phyloP scores from a whole-genome alignment of 2,113 vertebrate genomes.

The Nothocercus julius region DNA sequence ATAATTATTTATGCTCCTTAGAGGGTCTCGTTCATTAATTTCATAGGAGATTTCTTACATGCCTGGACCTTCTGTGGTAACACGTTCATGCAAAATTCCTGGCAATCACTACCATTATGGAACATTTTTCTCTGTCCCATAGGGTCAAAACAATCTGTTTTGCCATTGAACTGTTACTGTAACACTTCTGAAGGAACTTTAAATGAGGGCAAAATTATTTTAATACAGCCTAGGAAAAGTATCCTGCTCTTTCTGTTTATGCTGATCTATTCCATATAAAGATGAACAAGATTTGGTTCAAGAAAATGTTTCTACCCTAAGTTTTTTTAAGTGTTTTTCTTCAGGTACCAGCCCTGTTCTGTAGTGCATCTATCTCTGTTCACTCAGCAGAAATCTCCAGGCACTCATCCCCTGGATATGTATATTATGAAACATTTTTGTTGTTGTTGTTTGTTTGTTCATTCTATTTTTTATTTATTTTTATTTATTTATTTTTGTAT shows the following conservation, averaged over 20 bases:
- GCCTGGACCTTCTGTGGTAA: neutral
- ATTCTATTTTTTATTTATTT: neutral
- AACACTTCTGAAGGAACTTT: neutral
- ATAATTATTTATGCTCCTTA: neutral
- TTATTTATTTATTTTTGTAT: too few species aligned
- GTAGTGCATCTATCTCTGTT: neutral
- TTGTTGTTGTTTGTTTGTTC: neutral
- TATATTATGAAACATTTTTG: neutral
- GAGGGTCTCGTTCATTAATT: neutral
- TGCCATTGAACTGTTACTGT: neutral
- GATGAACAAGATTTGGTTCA: neutral
- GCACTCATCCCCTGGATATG: neutral
- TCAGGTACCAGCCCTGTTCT: neutral
- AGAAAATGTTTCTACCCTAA: neutral
- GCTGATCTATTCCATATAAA: neutral
- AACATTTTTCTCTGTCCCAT: neutral
- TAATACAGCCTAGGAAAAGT: neutral
- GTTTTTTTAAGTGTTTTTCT: neutral
- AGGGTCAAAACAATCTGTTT: slow-evolving; percentile 5
- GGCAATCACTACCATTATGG: neutral
- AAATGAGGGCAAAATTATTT: neutral
- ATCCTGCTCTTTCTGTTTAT: neutral
- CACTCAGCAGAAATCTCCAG: neutral
- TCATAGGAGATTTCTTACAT: neutral
- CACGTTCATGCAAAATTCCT: neutral